These are phyloP conservation scores for Ivindomyrus marchei DNA, from an alignment of 2,113 vertebrate species.

Conservation along the genomic window DNA sequence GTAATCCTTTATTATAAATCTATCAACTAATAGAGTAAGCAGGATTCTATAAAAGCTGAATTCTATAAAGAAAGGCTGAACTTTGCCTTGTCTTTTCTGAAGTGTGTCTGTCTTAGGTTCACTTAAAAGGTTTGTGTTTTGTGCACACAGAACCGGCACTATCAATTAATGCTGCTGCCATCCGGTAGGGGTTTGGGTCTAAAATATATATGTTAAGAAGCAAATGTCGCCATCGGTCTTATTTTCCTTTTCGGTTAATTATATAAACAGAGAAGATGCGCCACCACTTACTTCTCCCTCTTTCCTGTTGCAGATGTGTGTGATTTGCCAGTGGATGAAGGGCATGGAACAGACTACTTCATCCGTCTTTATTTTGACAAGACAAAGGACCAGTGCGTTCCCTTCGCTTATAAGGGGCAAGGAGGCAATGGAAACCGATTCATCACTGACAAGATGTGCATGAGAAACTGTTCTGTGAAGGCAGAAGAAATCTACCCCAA, in stretches of 20 bases:
- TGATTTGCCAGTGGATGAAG: background rate
- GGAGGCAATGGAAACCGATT: constrained; percentile 62
- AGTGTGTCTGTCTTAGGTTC: background rate
- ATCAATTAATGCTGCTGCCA: background rate
- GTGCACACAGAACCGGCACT: background rate
- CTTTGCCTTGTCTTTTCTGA: background rate
- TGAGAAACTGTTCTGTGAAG: constrained; percentile 52
- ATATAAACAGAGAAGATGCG: background rate
- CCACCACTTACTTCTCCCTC: background rate
- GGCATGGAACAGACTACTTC: background rate
- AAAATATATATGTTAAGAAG: background rate
- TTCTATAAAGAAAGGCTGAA: background rate
- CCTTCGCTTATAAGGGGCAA: constrained; percentile 47
- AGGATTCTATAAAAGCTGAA: background rate
- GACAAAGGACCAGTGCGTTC: constrained; percentile 33
- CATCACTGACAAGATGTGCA: constrained; percentile 42
- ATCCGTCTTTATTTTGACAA: constrained; percentile 37
- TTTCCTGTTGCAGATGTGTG: constrained; percentile 50
- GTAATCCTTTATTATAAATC: background rate
- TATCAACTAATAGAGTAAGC: background rate
- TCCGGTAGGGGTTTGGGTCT: background rate
- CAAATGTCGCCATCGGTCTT: background rate
- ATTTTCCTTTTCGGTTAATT: background rate
- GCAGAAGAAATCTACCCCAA: constrained; percentile 40
- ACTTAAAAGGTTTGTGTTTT: background rate